Evolutionary conservation across 2,888 invertebrate species (phyloP), one percentile per base, ranked within the genome.

Genomic region (Drosophila limbata): DNA sequence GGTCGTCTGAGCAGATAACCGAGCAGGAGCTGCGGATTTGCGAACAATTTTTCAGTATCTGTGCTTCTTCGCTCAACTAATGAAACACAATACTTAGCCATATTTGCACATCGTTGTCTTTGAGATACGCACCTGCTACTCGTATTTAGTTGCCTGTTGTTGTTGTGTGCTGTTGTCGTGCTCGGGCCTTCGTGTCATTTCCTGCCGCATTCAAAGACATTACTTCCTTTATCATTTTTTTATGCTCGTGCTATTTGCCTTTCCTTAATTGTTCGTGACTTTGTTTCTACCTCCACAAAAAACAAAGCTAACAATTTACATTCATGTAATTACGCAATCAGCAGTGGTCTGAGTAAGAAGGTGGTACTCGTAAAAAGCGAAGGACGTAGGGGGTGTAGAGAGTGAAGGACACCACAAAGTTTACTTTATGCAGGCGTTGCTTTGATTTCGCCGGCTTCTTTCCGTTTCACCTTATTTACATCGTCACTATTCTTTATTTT

Each of bases 301-400:
- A 73, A 73, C 73, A 73, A 64, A 57, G 77, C 40, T 28, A 60
- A 70, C 63, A 55, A 84, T 75, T 60, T 79, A 69, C 77, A 79
- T 81, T 84, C 53, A 57, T 73, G 55, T 87, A 75, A 84, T 87
- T 84, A 79, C 77, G 82, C 71, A 84, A 84, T 82, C 75, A 82
- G 61, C 75, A 53, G 33, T 44, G 37, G 51, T n/a, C 9, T 40
- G 21, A 19, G 35, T 17, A 21, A 33, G 35, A 6, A 47, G 31
- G 1, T 15, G 11, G 28, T 8, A 28, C 28, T 28, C 28, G 28
- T 4, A 28, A 33, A n/a, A 8, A 21, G n/a, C 11, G 28, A 21
- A 13, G 37, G 15, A 33, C n/a, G 33, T n/a, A 10, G 3, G 39
- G 1, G 17, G 8, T 17, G 42, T 10, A 48, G 48, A 48, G 48